phyloP scores from a whole-genome alignment of 1,140 invertebrate species.

The Drosophila sucinea region DNA sequence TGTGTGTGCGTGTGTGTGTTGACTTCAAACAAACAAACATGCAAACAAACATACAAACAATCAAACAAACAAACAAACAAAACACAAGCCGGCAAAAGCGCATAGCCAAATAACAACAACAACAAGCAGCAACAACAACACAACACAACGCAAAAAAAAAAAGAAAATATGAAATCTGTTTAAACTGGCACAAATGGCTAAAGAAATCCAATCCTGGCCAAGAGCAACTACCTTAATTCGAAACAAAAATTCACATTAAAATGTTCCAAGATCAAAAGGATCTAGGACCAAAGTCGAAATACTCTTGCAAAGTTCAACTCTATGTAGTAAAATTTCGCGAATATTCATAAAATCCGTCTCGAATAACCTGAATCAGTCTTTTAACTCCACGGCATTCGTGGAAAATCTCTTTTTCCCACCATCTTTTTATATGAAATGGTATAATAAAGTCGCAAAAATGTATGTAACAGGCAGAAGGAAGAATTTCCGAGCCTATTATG shows the following conservation, averaged over 20 bases:
- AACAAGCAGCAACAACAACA: slow-evolving; percentile 1
- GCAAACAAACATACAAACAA: slow-evolving; percentile 46
- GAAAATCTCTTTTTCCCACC: no score
- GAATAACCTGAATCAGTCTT: no score
- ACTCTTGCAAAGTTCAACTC: no score
- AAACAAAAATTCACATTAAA: slow-evolving; percentile 31
- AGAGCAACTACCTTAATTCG: slow-evolving; percentile 22
- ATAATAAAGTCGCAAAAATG: no score
- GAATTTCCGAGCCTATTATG: no score
- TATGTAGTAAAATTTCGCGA: no score
- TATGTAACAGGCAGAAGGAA: no score
- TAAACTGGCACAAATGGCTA: slow-evolving; percentile 43
- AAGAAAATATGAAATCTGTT: slow-evolving; percentile 51
- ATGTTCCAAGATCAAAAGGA: background rate
- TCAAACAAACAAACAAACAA: slow-evolving; percentile 56
- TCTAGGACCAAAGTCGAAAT: no score
- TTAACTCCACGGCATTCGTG: no score
- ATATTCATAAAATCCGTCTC: no score
- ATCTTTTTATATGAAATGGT: no score
- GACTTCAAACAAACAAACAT: slow-evolving; percentile 74
- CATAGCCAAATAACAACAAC: slow-evolving; percentile 37
- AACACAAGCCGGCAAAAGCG: slow-evolving; percentile 58
- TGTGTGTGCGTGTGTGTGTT: slow-evolving; percentile 50
- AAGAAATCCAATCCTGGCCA: slow-evolving; percentile 17
- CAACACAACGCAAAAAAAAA: slow-evolving; percentile 18